A percentile compares a stretch with the other conserved stretches of the same genome.
phyloP scores from a whole-genome alignment of 2,888 invertebrate species.

The Epiblema foenella region DNA sequence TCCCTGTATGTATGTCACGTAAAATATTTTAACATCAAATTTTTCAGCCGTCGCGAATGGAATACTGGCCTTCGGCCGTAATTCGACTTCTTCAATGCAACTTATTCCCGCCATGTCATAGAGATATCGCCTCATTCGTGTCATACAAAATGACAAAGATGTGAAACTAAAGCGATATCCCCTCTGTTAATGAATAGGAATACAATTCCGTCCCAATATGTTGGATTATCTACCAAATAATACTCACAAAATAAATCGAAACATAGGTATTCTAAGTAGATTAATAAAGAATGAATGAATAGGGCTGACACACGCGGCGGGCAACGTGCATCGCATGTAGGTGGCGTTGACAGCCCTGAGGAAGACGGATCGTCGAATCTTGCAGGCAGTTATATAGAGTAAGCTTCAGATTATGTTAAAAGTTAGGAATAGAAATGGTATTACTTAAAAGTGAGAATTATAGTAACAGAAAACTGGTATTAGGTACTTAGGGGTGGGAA shows the following conservation, averaged over 20 bases:
- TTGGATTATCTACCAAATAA: background rate
- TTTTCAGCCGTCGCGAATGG: too few species aligned
- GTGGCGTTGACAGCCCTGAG: slow-evolving; percentile 72
- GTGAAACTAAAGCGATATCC: background rate
- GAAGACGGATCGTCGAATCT: slow-evolving; percentile 70
- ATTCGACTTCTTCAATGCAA: too few species aligned
- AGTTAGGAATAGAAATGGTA: background rate
- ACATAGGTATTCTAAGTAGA: slow-evolving; percentile 10
- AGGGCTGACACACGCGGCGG: slow-evolving; percentile 62
- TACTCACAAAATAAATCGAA: background rate
- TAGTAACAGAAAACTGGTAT: too few species aligned
- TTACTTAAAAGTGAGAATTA: too few species aligned
- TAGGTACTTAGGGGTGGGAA: too few species aligned
- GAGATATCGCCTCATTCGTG: background rate
- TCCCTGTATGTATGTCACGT: too few species aligned
- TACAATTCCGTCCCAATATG: background rate
- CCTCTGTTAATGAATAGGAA: background rate
- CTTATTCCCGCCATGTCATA: too few species aligned
- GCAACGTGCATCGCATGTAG: slow-evolving; percentile 69
- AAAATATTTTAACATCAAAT: too few species aligned
- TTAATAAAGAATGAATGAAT: slow-evolving; percentile 46
- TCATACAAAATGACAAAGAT: too few species aligned
- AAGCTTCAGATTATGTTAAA: background rate
- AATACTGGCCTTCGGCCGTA: too few species aligned
- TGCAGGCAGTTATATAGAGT: slow-evolving; percentile 51